Conservation (phyloP, 2,888 invertebrate genomes). For the Pegoplata infirma region DNA sequence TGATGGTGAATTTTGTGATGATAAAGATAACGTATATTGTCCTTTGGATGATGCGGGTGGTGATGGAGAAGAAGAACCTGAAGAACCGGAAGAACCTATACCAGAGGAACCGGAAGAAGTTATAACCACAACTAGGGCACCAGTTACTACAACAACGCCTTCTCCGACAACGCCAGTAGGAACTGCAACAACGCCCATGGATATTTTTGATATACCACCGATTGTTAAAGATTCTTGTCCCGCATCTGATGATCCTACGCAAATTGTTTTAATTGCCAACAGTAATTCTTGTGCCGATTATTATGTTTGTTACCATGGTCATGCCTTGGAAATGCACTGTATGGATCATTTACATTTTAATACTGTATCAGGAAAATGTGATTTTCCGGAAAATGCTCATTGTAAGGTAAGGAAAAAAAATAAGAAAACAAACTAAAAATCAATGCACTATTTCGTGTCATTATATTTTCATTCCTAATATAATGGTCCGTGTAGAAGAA, state of each 20-base stretch:
- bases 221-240: constrained; percentile 70
- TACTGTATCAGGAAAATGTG: constrained; percentile 70
- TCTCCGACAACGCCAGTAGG: neutral
- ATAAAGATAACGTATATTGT: constrained; percentile 68
- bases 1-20: constrained; percentile 69
- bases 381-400: constrained; percentile 71
- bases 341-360: constrained; percentile 74
- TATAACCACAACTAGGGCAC: constrained; percentile 45
- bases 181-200: neutral
- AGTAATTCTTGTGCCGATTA: constrained; percentile 72
- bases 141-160: neutral
- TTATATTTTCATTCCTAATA: no score
- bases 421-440: no score
- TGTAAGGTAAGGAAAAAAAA: constrained; percentile 71
- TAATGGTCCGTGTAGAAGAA: no score
- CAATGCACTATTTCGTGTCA: no score
- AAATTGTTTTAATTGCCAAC: constrained; percentile 72
- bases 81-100: constrained; percentile 44
- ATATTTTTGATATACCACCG: constrained; percentile 64
- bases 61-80: constrained; percentile 26
- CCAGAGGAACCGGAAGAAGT: constrained; percentile 47
- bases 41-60: constrained; percentile 65
- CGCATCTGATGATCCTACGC: constrained; percentile 69
- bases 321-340: constrained; percentile 75
- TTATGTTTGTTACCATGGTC: constrained; percentile 74